Evolutionary conservation across 2,797 vertebrate genomes (phyloP), one percentile per base, ranked within the genome.

Genomic region (Manis crassicaudata): DNA sequence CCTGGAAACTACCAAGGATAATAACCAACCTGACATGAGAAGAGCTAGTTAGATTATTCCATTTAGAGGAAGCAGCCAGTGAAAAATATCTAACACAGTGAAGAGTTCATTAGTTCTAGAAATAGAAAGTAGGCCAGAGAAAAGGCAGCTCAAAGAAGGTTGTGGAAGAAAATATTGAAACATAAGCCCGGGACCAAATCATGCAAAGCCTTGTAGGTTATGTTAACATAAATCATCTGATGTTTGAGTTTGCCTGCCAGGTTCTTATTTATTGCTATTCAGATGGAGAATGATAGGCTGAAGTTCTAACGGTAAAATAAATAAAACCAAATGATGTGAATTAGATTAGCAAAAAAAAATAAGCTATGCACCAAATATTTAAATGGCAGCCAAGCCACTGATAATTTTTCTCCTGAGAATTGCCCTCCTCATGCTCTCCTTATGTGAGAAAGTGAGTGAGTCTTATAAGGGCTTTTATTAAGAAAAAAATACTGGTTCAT

Each of bases 311-410:
- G 52, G 20, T 52, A 43, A 96, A 80, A 75, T 12, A 2, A 77
- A 80, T 50, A 80, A 40, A 79, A n/a, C 17, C 52, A 88, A 94
- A 87, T 6, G 81, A 67, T 35, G 70, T 29, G 56, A 82, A 92
- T 58, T 40, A 95, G 56, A n/a, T 79, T 86, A 75, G 72, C 27
- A 81, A 87, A 88, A 92, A 50, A 88, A 92, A 50, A 89, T 96
- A 86, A 97, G 43, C 67, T 8, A 2, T 40, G 23, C 43, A 23
- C 32, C 67, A 63, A 68, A 73, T 72, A 87, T 84, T 83, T 72
- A 72, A 89, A 81, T 63, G n/a, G 50, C 35, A 89, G 23, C 14
- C 54, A 88, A 27, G 2, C 1, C 50, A 18, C 10, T 43, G 40
- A 73, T 80, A 85, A 35, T 88, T 76, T 67, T 9, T 84, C 40